Evolutionary conservation across 2,888 invertebrate species (phyloP).

Genomic region (Drosophila melanocephala): DNA sequence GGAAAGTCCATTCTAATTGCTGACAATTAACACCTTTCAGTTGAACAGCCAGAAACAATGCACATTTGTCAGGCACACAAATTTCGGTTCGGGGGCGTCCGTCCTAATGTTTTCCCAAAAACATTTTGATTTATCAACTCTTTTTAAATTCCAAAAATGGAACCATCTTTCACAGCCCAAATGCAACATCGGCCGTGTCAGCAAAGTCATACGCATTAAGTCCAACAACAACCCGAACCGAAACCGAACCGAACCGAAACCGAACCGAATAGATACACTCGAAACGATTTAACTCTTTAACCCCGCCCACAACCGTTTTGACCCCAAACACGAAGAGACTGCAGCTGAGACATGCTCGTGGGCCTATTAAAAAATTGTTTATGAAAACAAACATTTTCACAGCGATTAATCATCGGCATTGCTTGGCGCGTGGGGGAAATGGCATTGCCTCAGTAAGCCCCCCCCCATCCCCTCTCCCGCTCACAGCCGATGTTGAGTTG

Average conservation of each 20-base stretch:
- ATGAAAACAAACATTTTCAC: slow-evolving; percentile 83
- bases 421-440: slow-evolving; percentile 68
- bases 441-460: slow-evolving; percentile 12
- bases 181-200: slow-evolving; percentile 49
- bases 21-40: slow-evolving; percentile 72
- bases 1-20: slow-evolving; percentile 50
- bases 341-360: slow-evolving; percentile 45
- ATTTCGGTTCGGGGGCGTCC: slow-evolving; percentile 42
- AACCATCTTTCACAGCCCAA: slow-evolving; percentile 68
- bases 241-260: not conserved
- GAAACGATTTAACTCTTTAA: slow-evolving; percentile 81
- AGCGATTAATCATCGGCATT: slow-evolving; percentile 81
- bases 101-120: slow-evolving; percentile 45
- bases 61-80: slow-evolving; percentile 65
- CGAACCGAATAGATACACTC: slow-evolving; percentile 56
- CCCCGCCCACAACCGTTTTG: slow-evolving; percentile 73
- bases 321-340: slow-evolving; percentile 26
- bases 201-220: slow-evolving; percentile 73
- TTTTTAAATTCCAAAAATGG: slow-evolving; percentile 75
- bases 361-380: slow-evolving; percentile 83
- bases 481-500: slow-evolving; percentile 19
- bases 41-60: slow-evolving; percentile 25
- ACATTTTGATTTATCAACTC: slow-evolving; percentile 82
- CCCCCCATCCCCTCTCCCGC: not conserved
- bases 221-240: slow-evolving; percentile 37